These are phyloP conservation scores for Panulirus ornatus DNA, from an alignment of 1,140 invertebrate species.

Conservation along the genomic window DNA sequence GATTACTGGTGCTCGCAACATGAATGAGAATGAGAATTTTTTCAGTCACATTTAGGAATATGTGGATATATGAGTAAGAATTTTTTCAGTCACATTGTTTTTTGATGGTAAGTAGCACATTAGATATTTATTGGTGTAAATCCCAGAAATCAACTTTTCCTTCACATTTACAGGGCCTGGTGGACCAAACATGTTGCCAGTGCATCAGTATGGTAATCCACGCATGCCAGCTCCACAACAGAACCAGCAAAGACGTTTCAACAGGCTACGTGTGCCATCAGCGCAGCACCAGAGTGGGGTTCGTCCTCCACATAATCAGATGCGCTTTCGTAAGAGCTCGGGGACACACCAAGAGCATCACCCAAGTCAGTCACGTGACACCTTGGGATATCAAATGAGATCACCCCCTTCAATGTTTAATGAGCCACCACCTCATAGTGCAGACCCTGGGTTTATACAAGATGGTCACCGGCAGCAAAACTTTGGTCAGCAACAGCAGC, in stretches of 20 bases:
- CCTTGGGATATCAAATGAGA: not conserved
- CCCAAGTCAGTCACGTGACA: not conserved
- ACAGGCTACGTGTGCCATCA: not conserved
- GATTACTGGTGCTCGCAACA: too few relatives aligned
- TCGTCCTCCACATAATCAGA: not conserved
- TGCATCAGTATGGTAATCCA: not conserved
- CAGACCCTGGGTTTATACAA: conserved; percentile 6
- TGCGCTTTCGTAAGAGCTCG: not conserved
- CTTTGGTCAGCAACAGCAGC: conserved; percentile 6
- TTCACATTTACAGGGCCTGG: not conserved
- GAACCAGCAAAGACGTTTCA: not conserved
- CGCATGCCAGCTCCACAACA: not conserved
- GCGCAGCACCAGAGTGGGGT: not conserved
- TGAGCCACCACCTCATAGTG: conserved; percentile 11
- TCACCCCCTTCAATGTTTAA: not conserved
- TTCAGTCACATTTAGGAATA: too few relatives aligned
- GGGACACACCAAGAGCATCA: conserved; percentile 13
- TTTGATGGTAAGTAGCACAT: too few relatives aligned
- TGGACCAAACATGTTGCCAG: not conserved
- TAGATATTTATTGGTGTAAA: too few relatives aligned
- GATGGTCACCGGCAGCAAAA: conserved; percentile 28
- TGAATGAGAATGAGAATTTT: too few relatives aligned
- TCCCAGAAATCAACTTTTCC: too few relatives aligned
- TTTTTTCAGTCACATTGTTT: too few relatives aligned
- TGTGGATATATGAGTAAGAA: too few relatives aligned